A percentile compares a stretch with the other conserved stretches of the same genome.
These are phyloP conservation scores for Oreochromis tanganicae DNA, from an alignment of 2,113 vertebrate genomes.

Conservation along the genomic window DNA sequence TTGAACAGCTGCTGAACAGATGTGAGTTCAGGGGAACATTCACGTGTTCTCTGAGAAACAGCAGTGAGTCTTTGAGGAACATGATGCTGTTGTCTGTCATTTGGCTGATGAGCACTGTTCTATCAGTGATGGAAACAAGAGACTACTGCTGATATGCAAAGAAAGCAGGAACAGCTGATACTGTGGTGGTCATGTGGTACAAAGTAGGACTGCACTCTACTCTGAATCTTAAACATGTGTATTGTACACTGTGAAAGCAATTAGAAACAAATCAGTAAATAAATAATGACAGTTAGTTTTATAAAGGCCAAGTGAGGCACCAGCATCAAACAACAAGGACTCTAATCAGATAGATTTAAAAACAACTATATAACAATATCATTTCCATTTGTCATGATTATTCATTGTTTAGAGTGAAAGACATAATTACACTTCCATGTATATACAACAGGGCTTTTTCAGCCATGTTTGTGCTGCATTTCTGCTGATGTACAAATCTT, in stretches of 20 bases:
- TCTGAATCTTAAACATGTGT: not conserved
- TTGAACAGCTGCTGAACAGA: not conserved
- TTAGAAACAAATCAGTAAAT: accelerated
- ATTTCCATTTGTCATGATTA: accelerated
- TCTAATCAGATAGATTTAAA: not conserved
- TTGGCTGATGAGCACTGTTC: not conserved
- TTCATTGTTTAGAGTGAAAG: not conserved
- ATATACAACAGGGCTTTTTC: accelerated
- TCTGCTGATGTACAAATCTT: not conserved
- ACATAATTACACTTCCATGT: not conserved
- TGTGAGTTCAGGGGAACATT: accelerated
- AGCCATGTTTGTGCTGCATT: not conserved
- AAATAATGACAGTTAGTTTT: not conserved
- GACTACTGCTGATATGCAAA: accelerated
- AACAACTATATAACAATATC: not conserved
- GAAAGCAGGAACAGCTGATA: accelerated
- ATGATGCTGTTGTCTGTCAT: not conserved
- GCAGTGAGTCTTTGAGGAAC: not conserved
- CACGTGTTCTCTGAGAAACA: accelerated
- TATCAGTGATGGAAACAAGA: not conserved
- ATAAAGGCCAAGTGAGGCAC: not conserved
- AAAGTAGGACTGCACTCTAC: not conserved
- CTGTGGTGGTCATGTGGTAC: not conserved
- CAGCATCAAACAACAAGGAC: not conserved
- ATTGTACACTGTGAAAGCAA: not conserved